These are phyloP conservation scores for Metopia argyrocephala DNA, from an alignment of 2,888 invertebrate species.

Conservation along the genomic window DNA sequence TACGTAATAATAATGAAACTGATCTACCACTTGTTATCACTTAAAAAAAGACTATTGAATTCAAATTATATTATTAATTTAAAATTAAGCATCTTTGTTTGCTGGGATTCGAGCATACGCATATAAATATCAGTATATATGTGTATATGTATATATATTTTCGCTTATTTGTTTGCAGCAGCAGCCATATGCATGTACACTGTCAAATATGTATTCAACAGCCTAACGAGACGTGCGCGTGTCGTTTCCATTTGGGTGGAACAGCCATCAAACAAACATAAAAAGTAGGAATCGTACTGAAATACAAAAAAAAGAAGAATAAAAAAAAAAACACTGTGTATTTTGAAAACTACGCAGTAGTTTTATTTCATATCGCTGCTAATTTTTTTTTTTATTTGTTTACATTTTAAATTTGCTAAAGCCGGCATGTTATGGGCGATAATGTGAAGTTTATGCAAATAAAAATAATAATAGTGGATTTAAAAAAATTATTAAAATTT, in stretches of 20 bases:
- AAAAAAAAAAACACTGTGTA: not conserved
- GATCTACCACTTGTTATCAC: too few species aligned
- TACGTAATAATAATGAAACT: too few species aligned
- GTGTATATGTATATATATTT: too few species aligned
- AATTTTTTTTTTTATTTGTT: conserved; percentile 23
- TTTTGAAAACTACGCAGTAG: conserved; percentile 53
- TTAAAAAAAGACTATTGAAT: too few species aligned
- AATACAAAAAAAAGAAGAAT: not conserved
- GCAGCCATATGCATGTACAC: not conserved
- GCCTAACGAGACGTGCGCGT: conserved; percentile 18
- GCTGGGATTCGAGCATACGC: too few species aligned
- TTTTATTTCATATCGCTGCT: conserved; percentile 36
- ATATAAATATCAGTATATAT: too few species aligned
- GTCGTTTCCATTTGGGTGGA: conserved; percentile 43
- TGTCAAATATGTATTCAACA: not conserved
- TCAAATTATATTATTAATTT: too few species aligned
- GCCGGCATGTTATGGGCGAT: conserved; percentile 17
- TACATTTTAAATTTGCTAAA: conserved; percentile 40
- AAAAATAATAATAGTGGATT: too few species aligned
- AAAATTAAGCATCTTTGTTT: too few species aligned
- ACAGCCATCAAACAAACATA: conserved; percentile 7
- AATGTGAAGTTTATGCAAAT: conserved; percentile 49
- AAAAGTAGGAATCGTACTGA: not conserved
- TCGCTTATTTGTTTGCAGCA: not conserved
- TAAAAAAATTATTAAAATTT: too few species aligned